phyloP scores from a whole-genome alignment of 2,113 vertebrate species.

The Varanus salvator region DNA sequence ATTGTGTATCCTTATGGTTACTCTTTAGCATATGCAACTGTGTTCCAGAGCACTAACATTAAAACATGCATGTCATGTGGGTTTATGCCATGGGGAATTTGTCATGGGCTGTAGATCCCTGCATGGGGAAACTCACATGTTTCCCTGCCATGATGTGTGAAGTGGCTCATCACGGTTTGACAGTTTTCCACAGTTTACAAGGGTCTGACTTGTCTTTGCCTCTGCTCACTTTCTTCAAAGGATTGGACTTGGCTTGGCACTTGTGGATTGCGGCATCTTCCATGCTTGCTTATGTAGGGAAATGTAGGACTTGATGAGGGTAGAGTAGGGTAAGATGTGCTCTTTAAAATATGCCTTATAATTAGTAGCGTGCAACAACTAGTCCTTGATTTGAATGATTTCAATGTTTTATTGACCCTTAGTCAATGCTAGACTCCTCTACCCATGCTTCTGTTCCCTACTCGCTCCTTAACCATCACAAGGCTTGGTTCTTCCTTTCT shows the following conservation, averaged over 20 bases:
- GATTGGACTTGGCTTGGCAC: constrained; percentile 25
- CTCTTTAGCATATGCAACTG: background rate
- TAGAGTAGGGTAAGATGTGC: too few species aligned
- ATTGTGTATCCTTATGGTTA: background rate
- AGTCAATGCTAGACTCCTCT: too few species aligned
- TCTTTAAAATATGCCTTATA: background rate
- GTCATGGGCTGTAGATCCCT: background rate
- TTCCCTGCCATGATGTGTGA: background rate
- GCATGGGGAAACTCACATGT: background rate
- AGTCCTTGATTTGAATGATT: background rate
- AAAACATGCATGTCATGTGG: background rate
- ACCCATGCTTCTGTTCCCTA: background rate
- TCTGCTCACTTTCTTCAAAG: background rate
- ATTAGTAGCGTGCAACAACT: constrained; percentile 19
- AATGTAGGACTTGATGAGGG: background rate
- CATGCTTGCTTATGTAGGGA: background rate
- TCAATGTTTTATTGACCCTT: too few species aligned
- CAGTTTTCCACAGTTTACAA: background rate
- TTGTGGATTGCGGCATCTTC: background rate
- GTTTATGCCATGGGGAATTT: background rate
- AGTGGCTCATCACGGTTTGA: background rate
- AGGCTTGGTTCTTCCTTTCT: background rate
- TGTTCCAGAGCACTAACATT: background rate
- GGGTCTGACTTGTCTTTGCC: background rate
- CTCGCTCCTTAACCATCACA: background rate